Conservation (phyloP, 1,140 invertebrate genomes). For the Papilio dardanus region DNA sequence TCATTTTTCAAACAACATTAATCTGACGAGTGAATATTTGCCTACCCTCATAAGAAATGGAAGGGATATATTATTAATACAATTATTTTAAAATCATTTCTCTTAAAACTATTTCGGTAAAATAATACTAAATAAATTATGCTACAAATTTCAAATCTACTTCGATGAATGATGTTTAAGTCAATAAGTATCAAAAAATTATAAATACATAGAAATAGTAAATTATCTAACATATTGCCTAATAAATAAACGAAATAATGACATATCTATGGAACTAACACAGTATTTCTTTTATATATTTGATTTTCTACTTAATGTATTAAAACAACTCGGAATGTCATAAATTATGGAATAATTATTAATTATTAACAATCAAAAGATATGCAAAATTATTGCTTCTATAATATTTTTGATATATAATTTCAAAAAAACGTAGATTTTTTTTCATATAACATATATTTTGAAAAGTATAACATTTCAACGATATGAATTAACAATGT, state of each 20-base stretch:
- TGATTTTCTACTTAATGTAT: background rate
- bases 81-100: background rate
- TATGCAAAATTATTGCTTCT: conserved; percentile 32
- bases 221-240: background rate
- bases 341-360: conserved; percentile 4
- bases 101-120: background rate
- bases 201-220: conserved; percentile 2
- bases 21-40: background rate
- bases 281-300: background rate
- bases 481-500: background rate
- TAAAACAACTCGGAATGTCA: background rate
- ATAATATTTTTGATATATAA: background rate
- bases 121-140: background rate
- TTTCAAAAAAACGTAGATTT: background rate
- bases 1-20: background rate
- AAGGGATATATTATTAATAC: background rate
- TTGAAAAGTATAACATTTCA: background rate
- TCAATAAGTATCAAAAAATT: background rate
- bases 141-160: background rate
- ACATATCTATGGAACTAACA: background rate
- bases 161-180: background rate
- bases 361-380: background rate
- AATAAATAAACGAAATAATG: background rate
- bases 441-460: background rate
- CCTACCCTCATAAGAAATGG: background rate